A percentile compares a stretch with the other conserved stretches of the same genome.
These are phyloP conservation scores for Synodontis membranacea DNA, from an alignment of 2,113 vertebrate species.

Conservation along the genomic window DNA sequence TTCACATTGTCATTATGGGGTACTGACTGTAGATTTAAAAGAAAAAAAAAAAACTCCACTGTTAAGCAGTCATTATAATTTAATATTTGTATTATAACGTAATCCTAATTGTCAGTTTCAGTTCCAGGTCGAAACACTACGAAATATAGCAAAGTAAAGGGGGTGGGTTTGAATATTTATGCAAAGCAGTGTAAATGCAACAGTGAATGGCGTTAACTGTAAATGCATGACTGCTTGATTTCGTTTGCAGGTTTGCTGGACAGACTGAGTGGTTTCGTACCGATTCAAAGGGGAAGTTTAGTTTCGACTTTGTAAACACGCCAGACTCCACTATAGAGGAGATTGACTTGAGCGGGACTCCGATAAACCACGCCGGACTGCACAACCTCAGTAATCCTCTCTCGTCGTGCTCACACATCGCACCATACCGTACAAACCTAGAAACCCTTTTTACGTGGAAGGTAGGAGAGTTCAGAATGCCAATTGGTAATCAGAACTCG, in stretches of 20 bases:
- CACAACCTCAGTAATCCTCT: slow-evolving; percentile 74
- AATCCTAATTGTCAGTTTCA: neutral
- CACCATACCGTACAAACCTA: neutral
- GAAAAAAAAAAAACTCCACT: too few relatives aligned
- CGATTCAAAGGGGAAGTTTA: slow-evolving; percentile 55
- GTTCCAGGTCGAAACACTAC: neutral
- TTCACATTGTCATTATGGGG: too few relatives aligned
- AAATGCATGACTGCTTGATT: neutral
- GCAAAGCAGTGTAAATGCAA: neutral
- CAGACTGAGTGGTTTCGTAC: slow-evolving; percentile 73
- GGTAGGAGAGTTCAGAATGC: neutral
- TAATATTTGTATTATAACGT: neutral
- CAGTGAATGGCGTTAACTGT: neutral
- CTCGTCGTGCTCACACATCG: neutral
- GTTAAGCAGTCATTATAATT: too few relatives aligned
- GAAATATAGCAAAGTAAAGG: neutral
- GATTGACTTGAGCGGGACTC: slow-evolving; percentile 74
- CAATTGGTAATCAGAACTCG: neutral
- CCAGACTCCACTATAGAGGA: slow-evolving; percentile 69
- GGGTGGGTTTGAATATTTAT: neutral
- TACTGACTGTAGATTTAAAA: too few relatives aligned
- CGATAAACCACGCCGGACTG: slow-evolving; percentile 77
- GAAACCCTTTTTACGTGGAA: neutral
- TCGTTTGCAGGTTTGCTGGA: slow-evolving; percentile 72
- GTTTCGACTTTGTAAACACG: slow-evolving; percentile 62